Base-by-base conservation (phyloP, 1,140 invertebrate genomes). In the Calephelis virginiensis region DNA sequence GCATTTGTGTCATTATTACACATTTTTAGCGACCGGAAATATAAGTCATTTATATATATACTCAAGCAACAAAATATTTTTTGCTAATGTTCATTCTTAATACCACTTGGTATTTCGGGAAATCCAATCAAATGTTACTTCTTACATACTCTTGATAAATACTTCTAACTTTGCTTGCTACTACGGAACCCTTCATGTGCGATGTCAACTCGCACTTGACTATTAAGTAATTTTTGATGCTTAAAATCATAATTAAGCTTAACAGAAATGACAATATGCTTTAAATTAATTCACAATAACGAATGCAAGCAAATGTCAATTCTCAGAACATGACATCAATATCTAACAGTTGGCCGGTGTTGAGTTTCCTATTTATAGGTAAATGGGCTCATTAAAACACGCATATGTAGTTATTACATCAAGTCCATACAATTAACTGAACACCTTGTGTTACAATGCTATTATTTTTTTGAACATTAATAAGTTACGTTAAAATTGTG, bases 271-370 rank as follows among this genome's bases (percentile, higher is more conserved):
- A 49, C n/a, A 48, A 14, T 63, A 45, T n/a, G 14, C 53, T 56
- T 14, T 64, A 68, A 73, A 71, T 67, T 65, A 67, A 68, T 76
- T 73, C 66, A 64, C 63, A 67, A 68, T 78, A 72, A 75, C 71
- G 71, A 70, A 10, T 73, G 75, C 77, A 81, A 78, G 80, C 81
- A 83, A 71, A 74, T 74, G 71, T 50, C 17, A 74, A 75, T 83
- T 85, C 83, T 77, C 13, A 77, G 83, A 85, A 85, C 76, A 74
- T 82, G 77, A 80, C 78, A 78, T 76, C 68, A 75, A 74, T 69
- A 63, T 67, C 70, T 73, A 64, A 75, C 80, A 82, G 75, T 81
- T 77, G 72, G 67, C 64, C 37, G 81, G 83, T 83, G 80, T 83
- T 78, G 65, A 74, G 76, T 83, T 83, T 80, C 66, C 49, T 50